A percentile compares a stretch with the other conserved stretches of the same genome.
Conservation (phyloP, 2,797 vertebrate genomes). For the Onychomys arenicola region DNA sequence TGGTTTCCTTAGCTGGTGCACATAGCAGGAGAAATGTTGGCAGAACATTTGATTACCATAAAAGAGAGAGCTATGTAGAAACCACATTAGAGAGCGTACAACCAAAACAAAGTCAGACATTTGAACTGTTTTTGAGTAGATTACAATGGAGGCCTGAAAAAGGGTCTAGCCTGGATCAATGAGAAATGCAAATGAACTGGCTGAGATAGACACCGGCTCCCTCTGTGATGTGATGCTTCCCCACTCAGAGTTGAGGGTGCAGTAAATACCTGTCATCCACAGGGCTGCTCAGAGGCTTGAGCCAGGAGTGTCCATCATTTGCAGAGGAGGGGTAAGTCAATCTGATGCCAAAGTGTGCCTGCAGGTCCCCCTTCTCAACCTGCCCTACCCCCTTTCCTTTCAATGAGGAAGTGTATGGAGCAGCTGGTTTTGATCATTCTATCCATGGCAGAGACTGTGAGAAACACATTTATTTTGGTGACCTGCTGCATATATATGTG, state of each 20-base stretch:
- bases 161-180: constrained; percentile 84
- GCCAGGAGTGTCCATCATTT: not conserved
- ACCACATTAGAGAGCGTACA: constrained; percentile 86
- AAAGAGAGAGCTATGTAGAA: constrained; percentile 87
- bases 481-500: constrained; percentile 57
- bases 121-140: constrained; percentile 85
- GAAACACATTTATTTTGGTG: constrained; percentile 78
- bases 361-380: not conserved
- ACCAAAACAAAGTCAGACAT: constrained; percentile 87
- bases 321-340: constrained; percentile 35
- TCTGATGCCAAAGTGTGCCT: constrained; percentile 13
- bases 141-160: constrained; percentile 82
- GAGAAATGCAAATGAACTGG: constrained; percentile 83
- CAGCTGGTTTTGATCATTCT: constrained; percentile 80
- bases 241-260: constrained; percentile 68
- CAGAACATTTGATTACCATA: constrained; percentile 90
- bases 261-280: constrained; percentile 74
- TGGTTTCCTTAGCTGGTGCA: constrained; percentile 89
- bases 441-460: constrained; percentile 72
- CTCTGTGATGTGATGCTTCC: constrained; percentile 68
- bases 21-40: constrained; percentile 88
- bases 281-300: not conserved
- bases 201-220: constrained; percentile 68
- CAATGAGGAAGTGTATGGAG: constrained; percentile 23
- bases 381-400: constrained; percentile 45